These are phyloP conservation scores for Tachystola acroxantha DNA, from an alignment of 2,888 invertebrate genomes.

Conservation along the genomic window DNA sequence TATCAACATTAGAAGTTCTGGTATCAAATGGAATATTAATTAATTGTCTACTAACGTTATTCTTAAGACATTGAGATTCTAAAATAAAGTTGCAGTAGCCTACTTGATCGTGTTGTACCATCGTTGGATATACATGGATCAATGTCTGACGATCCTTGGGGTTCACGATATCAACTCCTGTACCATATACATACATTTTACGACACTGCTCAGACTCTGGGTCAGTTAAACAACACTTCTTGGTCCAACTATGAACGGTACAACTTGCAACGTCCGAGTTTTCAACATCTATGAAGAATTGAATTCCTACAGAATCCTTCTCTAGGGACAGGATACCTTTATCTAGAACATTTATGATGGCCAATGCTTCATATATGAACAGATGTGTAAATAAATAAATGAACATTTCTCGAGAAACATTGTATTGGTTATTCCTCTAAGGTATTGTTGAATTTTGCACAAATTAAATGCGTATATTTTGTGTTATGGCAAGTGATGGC, in stretches of 20 bases:
- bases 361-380: constrained; percentile 19
- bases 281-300: constrained; percentile 49
- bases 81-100: constrained; percentile 46
- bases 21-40: constrained; percentile 48
- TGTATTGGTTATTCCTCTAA: too few relatives aligned
- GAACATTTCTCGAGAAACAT: constrained; percentile 21
- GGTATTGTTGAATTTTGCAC: too few relatives aligned
- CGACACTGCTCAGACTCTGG: constrained; percentile 33
- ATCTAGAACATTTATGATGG: constrained; percentile 37
- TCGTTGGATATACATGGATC: constrained; percentile 39
- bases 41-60: constrained; percentile 17
- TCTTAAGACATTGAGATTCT: constrained; percentile 29
- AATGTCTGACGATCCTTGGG: constrained; percentile 40
- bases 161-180: constrained; percentile 21
- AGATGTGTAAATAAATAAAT: constrained; percentile 22
- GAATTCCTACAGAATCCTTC: constrained; percentile 44
- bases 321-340: constrained; percentile 49
- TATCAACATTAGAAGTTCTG: constrained; percentile 19
- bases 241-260: constrained; percentile 27
- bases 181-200: constrained; percentile 30
- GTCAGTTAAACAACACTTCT: constrained; percentile 43
- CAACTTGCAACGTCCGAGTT: constrained; percentile 38
- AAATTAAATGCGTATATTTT: too few relatives aligned
- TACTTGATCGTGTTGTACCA: constrained; percentile 44
- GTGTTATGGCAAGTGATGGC: constrained; percentile 1